Base-by-base conservation (phyloP, 2,113 vertebrate species). In the Chlorodrepanis virens region DNA sequence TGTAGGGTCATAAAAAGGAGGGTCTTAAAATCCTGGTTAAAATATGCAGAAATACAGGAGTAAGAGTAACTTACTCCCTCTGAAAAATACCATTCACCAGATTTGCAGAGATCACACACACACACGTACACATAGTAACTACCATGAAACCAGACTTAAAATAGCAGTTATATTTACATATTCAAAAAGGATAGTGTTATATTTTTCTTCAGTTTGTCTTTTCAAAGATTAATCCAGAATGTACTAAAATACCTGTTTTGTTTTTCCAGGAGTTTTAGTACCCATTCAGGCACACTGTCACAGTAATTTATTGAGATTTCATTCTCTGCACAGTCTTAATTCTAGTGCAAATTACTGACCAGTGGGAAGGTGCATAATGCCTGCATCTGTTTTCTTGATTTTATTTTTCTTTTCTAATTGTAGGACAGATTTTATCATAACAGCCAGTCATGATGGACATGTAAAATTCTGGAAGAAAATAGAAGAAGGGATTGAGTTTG, bases 381-480 rank as follows among this genome's bases (percentile, higher is more conserved):
- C 3, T 61, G 2, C 42, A 12, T 52, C 1, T 87, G 29, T 49
- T 63, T 39, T 56, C 11, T 63, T 82, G 61, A 3, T 24, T 49
- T 28, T 54, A 28, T 56, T 87, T 64, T 88, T 57, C 8, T 87
- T 79, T 74, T 80, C 16, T 94, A 53, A 86, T 45, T 95, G 22
- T 96, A 99, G 99, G 96, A 99, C 99, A 83, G 99, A 99, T 97
- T 99, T 99, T 94, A 95, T 99, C 81, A 98, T 99, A 96, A 99
- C 99, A 57, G 99, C 99, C 87, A 99, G 99, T 97, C 99, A 99
- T n/a, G 99, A 99, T 81, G 99, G 99, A 25, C 99, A 99, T 64
- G 98, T 99, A 61, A 99, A 99, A 90, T 99, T 99, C 96, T 99
- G 99, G 99, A 99, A 99, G 98, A 99, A 99, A 90, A 98, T 99